Evolutionary conservation across 2,888 invertebrate genomes (phyloP).

Genomic region (Phengaris alcon): DNA sequence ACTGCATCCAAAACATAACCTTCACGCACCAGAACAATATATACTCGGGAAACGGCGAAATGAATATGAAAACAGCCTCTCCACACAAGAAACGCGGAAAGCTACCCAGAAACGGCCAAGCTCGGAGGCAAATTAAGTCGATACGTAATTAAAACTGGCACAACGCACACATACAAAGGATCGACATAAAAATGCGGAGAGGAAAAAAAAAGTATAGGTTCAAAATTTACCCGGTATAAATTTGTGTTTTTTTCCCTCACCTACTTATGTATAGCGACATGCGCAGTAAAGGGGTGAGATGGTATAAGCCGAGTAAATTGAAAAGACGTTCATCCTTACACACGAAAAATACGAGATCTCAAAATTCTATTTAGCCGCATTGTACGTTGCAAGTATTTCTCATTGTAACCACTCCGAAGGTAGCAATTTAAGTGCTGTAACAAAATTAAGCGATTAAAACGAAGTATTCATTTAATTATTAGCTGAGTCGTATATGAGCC

Average conservation of each 20-base stretch:
- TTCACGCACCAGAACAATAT: slow-evolving; percentile 40
- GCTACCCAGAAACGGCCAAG: slow-evolving; percentile 55
- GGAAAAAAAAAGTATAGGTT: slow-evolving; percentile 78
- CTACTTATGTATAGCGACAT: slow-evolving; percentile 76
- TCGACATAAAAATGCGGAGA: slow-evolving; percentile 76
- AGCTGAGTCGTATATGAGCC: neutral
- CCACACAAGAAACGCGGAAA: slow-evolving; percentile 43
- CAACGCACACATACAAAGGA: slow-evolving; percentile 75
- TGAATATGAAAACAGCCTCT: slow-evolving; percentile 36
- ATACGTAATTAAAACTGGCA: slow-evolving; percentile 78
- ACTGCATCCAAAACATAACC: slow-evolving; percentile 51
- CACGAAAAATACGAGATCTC: neutral
- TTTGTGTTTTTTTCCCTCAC: slow-evolving; percentile 77
- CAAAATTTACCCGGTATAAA: slow-evolving; percentile 80
- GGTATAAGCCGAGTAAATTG: slow-evolving; percentile 42
- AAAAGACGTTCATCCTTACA: slow-evolving; percentile 15
- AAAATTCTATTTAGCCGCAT: slow-evolving; percentile 42
- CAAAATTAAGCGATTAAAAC: slow-evolving; percentile 35
- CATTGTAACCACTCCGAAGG: slow-evolving; percentile 48
- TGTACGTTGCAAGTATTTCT: slow-evolving; percentile 53
- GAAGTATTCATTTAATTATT: neutral
- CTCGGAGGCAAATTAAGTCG: slow-evolving; percentile 77
- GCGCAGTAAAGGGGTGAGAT: slow-evolving; percentile 77
- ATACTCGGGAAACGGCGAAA: slow-evolving; percentile 37
- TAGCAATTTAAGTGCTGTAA: slow-evolving; percentile 40